Percentiles rank a stretch among this genome's conserved stretches.
Evolutionary conservation across 2,113 vertebrate genomes (phyloP).

Genomic region (Crotalus tigris): DNA sequence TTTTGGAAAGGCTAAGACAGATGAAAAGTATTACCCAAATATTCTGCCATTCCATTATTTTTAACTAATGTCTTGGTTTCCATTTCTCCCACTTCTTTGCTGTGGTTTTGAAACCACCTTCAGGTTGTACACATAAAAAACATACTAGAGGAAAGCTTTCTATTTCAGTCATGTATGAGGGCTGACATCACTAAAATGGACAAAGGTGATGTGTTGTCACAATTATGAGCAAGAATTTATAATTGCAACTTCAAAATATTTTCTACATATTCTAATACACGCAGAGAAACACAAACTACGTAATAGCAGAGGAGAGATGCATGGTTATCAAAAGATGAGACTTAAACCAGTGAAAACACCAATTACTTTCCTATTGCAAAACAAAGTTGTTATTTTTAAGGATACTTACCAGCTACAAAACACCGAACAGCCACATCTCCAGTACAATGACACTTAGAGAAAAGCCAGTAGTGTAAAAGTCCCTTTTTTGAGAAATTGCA

Average conservation of each 20-base stretch:
- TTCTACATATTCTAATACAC: conserved; percentile 2
- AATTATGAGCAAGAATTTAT: neutral
- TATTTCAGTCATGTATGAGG: neutral
- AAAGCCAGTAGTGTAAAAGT: neutral
- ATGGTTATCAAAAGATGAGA: conserved; percentile 50
- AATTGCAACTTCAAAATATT: conserved; percentile 15
- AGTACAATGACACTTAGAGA: neutral
- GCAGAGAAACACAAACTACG: neutral
- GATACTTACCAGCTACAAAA: neutral
- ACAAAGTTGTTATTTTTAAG: neutral
- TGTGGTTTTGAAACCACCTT: neutral
- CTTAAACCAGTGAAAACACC: conserved; percentile 35
- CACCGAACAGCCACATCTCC: neutral
- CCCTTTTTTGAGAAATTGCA: neutral
- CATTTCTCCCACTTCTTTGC: neutral
- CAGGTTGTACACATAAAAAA: neutral
- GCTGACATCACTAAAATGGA: neutral
- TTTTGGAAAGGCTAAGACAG: neutral
- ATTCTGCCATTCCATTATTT: neutral
- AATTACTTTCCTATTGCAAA: conserved; percentile 24
- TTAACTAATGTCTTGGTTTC: neutral
- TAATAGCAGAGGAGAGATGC: conserved; percentile 18
- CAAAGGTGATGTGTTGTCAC: neutral
- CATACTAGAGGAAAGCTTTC: neutral
- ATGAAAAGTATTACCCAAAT: neutral